Conservation (phyloP, 1,140 invertebrate genomes). For the Drosophila tsacasi region DNA sequence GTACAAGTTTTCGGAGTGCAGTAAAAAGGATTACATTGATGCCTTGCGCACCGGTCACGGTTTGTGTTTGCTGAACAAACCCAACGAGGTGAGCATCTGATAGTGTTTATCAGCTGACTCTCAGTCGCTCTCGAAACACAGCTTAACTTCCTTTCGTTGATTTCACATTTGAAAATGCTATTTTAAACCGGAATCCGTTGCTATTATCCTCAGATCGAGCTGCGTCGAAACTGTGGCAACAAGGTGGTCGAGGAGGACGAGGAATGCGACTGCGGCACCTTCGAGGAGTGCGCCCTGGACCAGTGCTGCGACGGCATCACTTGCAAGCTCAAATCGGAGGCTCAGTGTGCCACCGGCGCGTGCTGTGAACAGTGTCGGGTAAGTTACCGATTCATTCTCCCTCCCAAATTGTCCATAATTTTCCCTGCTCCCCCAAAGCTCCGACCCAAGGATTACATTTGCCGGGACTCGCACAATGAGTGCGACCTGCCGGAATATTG, state of each 20-base stretch:
- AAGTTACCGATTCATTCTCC: conserved; percentile 63
- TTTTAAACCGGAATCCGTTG: not conserved
- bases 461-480: conserved; percentile 94
- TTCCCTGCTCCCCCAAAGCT: conserved; percentile 86
- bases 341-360: conserved; percentile 95
- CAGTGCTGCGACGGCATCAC: conserved; percentile 98
- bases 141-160: no score
- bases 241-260: conserved; percentile 97
- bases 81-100: conserved; percentile 90
- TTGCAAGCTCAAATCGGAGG: conserved; percentile 95
- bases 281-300: conserved; percentile 94
- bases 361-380: conserved; percentile 97
- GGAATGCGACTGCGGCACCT: conserved; percentile 96
- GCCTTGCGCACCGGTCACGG: conserved; percentile 91
- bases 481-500: conserved; percentile 98
- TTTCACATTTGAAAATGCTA: not conserved
- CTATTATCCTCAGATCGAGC: conserved; percentile 86
- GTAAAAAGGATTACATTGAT: conserved; percentile 93
- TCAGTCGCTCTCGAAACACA: no score
- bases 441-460: conserved; percentile 90
- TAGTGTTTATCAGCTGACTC: not conserved
- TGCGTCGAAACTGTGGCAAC: conserved; percentile 95
- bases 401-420: not conserved
- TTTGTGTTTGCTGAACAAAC: conserved; percentile 95
- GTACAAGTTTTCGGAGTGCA: conserved; percentile 97